Evolutionary conservation across 2,888 invertebrate genomes (phyloP), one percentile per base, ranked within the genome.

Genomic region (Drepanosiphum platanoidis): DNA sequence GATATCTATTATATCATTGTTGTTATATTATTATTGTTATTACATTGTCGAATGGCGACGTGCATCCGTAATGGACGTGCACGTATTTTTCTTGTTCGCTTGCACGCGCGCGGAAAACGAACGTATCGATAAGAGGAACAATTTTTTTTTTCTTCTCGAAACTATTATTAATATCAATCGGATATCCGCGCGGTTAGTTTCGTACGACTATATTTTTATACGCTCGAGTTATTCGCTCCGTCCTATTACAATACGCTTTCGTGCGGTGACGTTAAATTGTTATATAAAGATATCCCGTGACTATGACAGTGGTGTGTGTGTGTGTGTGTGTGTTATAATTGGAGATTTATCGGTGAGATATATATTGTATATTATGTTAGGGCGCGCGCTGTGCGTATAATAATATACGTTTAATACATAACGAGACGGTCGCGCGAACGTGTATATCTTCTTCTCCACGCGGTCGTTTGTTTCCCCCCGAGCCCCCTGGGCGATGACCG

Each of bases 261-360:
- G 8, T 32, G 9, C 36, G 7, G n/a, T n/a, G 8, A 1, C 27
- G 30, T 30, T 46, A 58, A 66, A 30, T 30, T 15, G 4, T 30
- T 32, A 5, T 66, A 15, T 58, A n/a, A n/a, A 58, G n/a, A 58
- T 58, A n/a, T 58, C 32, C 3, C 5, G 32, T 66, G n/a, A n/a
- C n/a, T n/a, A n/a, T n/a, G n/a, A n/a, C n/a, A n/a, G n/a, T n/a
- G 11, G 66, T 4, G 30, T n/a, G 27, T 39, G 13, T n/a, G n/a
- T 34, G 13, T 39, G 46, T 13, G 15, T 32, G 18, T 15, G 27
- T 36, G 27, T 66, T 68, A 79, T 71, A 70, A 80, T 70, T 58
- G 70, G 70, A 70, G 80, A 81, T 81, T 15, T 71, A 70, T 70
- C 52, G 34, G 5, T 34, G 5, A 81, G 70, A 81, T 81, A 81